Evolutionary conservation across 2,797 vertebrate species (phyloP), one percentile per base, ranked within the genome.

Genomic region (Nothura maculosa): DNA sequence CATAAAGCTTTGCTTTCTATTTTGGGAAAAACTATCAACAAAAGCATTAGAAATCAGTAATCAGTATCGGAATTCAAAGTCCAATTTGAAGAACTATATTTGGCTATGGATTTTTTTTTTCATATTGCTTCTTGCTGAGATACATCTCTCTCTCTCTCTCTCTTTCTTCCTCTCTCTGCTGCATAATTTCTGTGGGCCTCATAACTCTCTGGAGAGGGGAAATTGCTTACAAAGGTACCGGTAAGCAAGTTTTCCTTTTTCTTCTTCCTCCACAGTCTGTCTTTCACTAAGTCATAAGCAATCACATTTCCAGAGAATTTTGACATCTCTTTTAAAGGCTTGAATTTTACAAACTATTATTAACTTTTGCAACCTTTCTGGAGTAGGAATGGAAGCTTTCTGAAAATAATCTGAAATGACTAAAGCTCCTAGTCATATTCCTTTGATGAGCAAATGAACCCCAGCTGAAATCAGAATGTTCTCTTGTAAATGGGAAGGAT

Each of bases 391-490:
- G 81, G 52, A 97, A 94, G 93, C 68, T 93, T 96, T 85, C 93
- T 89, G 91, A 55, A 78, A 94, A 94, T 74, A 83, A 87, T 94
- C 89, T 96, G 74, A 95, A 96, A 97, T 94, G 64, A 85, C 58
- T 62, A 73, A 91, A 80, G 75, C 57, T 96, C 87, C 67, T 66
- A 83, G 72, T 76, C 43, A 30, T 93, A 52, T 34, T 89, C 90
- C 79, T 93, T 94, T 75, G 75, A 89, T 42, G 20, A 94, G 85
- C 87, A 95, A 96, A 97, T 79, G 89, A 93, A 91, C 58, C 81
- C 76, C 87, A 91, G 40, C 57, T 92, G 92, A 97, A 95, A 97
- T 92, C 93, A 96, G 94, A 97, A 97, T 89, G 77, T 92, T 93
- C 80, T 93, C 66, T 93, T 96, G 73, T 94, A 97, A 95, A 94